Percentiles rank a stretch among this genome's conserved stretches.
These are phyloP conservation scores for Hippoglossus stenolepis DNA, from an alignment of 2,113 vertebrate species.

Conservation along the genomic window DNA sequence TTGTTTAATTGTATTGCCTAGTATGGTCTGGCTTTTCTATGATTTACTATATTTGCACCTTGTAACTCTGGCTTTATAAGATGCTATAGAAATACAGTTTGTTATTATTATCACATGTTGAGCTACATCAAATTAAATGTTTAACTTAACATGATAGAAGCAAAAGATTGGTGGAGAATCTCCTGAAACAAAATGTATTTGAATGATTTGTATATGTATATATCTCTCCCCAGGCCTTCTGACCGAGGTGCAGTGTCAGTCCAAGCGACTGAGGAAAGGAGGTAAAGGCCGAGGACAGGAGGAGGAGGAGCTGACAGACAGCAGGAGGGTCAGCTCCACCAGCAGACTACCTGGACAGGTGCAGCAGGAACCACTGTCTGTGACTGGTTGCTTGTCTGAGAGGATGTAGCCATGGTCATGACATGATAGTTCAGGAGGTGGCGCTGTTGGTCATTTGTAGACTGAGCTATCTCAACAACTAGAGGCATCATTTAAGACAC, in stretches of 20 bases:
- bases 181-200: neutral
- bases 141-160: neutral
- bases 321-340: constrained; percentile 88
- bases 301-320: constrained; percentile 82
- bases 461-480: too few species aligned
- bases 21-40: too few species aligned
- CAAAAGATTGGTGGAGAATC: neutral
- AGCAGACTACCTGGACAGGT: constrained; percentile 82
- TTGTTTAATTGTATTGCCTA: too few species aligned
- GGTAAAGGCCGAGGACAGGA: constrained; percentile 84
- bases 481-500: neutral
- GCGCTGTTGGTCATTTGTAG: too few species aligned
- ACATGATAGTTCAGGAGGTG: too few species aligned
- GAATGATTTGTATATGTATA: neutral
- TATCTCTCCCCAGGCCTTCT: constrained; percentile 83
- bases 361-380: neutral
- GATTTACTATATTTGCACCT: too few species aligned
- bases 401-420: too few species aligned
- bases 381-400: neutral
- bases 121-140: neutral
- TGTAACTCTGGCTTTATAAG: too few species aligned
- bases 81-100: too few species aligned
- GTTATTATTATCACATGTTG: neutral
- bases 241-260: constrained; percentile 96
- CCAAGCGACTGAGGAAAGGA: constrained; percentile 92